A percentile compares a stretch with the other conserved stretches of the same genome.
These are phyloP conservation scores for Cochlearius cochlearius DNA, from an alignment of 2,113 vertebrate genomes.

Conservation along the genomic window DNA sequence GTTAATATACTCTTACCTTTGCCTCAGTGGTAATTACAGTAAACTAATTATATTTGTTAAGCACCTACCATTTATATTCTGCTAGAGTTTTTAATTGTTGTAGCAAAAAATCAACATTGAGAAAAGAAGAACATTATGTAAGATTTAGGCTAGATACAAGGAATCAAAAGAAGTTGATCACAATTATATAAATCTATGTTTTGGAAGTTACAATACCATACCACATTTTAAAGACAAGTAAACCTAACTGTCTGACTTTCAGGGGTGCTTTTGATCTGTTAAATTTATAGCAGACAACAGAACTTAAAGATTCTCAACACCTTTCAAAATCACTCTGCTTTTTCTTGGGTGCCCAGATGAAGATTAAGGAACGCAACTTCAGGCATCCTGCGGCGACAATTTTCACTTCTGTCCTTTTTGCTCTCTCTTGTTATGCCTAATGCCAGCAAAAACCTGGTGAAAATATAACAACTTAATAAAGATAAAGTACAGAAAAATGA, in stretches of 20 bases:
- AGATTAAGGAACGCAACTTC: not conserved
- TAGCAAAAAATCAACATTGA: not conserved
- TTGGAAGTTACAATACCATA: not conserved
- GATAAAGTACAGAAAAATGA: not conserved
- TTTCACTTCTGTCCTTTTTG: slow-evolving; percentile 38
- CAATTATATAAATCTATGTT: not conserved
- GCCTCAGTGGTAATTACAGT: not conserved
- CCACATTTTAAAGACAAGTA: not conserved
- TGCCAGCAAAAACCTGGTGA: not conserved
- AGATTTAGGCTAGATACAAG: not conserved
- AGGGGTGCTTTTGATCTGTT: not conserved
- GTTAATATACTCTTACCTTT: not conserved
- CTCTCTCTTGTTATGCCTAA: not conserved
- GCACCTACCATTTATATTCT: not conserved
- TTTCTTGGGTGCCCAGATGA: not conserved
- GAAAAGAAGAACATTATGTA: not conserved
- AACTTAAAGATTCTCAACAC: not conserved
- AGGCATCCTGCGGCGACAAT: not conserved
- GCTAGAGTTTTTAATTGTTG: not conserved
- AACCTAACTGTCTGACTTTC: not conserved
- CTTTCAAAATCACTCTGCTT: not conserved
- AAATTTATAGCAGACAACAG: not conserved
- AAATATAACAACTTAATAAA: slow-evolving; percentile 51
- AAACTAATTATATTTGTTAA: not conserved
- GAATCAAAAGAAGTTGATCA: not conserved